Evolutionary conservation across 1,140 invertebrate species (phyloP).

Genomic region (Maniola jurtina): DNA sequence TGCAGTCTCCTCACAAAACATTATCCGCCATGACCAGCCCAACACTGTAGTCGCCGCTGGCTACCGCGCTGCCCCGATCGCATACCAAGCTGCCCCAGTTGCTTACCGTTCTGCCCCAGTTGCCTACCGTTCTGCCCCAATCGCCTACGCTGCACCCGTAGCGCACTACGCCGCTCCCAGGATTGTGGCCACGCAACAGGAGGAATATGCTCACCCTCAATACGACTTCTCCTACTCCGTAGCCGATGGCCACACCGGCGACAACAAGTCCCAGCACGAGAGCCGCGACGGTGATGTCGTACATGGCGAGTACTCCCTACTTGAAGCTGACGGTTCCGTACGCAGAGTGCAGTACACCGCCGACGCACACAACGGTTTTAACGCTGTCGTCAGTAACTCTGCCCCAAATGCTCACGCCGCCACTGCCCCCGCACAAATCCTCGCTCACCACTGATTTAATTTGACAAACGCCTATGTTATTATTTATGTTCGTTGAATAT

Average conservation of each 20-base stretch:
- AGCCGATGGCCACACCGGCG: conserved; percentile 39
- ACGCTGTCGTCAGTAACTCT: conserved; percentile 79
- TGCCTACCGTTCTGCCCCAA: conserved; percentile 9
- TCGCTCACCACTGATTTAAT: not conserved
- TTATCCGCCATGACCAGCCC: conserved; percentile 52
- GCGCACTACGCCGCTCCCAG: conserved; percentile 54
- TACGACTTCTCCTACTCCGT: conserved; percentile 44
- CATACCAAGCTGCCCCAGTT: not conserved
- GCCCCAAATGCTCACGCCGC: conserved; percentile 44
- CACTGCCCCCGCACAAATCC: not conserved
- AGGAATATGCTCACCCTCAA: conserved; percentile 35
- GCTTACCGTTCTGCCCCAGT: conserved; percentile 5
- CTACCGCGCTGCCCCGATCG: conserved; percentile 1
- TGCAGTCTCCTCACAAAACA: conserved; percentile 51
- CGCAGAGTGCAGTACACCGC: conserved; percentile 77
- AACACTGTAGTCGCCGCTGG: conserved; percentile 48
- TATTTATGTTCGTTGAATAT: not conserved
- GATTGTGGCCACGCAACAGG: conserved; percentile 29
- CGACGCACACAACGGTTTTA: conserved; percentile 79
- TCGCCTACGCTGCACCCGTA: conserved; percentile 61
- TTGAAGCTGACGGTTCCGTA: conserved; percentile 78
- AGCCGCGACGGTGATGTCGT: conserved; percentile 73
- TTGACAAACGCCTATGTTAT: not conserved
- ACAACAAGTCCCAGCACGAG: conserved; percentile 46
- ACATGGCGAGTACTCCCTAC: conserved; percentile 77